Evolutionary conservation across 2,797 vertebrate genomes (phyloP), one percentile per base, ranked within the genome.

Genomic region (Poeciliopsis gracilis): DNA sequence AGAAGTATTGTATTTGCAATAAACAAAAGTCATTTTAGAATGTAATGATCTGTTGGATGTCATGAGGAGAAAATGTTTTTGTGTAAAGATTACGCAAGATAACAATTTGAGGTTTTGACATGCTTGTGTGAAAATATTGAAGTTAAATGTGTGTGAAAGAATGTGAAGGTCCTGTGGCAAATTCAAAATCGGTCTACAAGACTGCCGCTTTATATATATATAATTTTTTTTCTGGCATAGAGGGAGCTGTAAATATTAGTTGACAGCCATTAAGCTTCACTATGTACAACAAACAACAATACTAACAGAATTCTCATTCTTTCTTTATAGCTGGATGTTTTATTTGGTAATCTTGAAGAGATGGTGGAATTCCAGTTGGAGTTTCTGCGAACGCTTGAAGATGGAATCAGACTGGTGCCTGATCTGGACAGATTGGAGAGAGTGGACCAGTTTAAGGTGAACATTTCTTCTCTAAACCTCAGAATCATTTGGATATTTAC

Each of bases 341-440:
- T 99, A 79, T 99, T 99, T 81, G 98, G 98, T 63, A 99, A 99
- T 88, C 94, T 99, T 72, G 95, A 94, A 0, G 98, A 99, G 94
- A 99, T 99, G 98, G 96, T 98, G 80, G 97, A 97, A 72, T 99
- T 99, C 93, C 98, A 99, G 93, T 95, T 98, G 33, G 98, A 99
- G 92, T 99, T 99, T 86, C 95, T 99, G 72, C 97, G 96, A 88
- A 99, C 98, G 0, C 95, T 99, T 0, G 98, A 99, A 90, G 98
- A 99, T 73, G 98, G 98, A 61, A 97, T 98, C 78, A 95, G 96
- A 78, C 94, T 99, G 87, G 96, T 99, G 61, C 96, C 97, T 36
- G 95, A 99, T 86, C 93, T 99, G 90, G 98, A 98, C 82, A 95
- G 95, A 76, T 96, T 99, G 82, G 98, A 99, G 90, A 96, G 93